These are phyloP conservation scores for Eristalis intricaria DNA, from an alignment of 2,888 invertebrate genomes.

Conservation along the genomic window DNA sequence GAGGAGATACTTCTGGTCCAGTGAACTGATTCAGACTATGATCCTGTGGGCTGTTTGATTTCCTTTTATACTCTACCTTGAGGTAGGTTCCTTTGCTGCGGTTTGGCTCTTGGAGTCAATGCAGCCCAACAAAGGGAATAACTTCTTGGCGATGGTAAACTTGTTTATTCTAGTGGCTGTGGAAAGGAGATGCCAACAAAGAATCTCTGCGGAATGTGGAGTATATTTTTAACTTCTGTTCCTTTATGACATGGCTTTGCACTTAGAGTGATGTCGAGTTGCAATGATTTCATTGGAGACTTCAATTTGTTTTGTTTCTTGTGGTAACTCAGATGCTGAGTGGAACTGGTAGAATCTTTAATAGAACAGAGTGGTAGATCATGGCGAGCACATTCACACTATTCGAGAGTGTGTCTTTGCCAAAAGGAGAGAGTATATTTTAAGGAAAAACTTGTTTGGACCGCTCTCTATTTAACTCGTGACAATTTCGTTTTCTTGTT, in stretches of 20 bases:
- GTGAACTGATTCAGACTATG: constrained; percentile 42
- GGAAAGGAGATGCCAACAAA: constrained; percentile 25
- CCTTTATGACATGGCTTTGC: not conserved
- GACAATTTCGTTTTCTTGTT: too few species aligned
- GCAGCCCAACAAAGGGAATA: constrained; percentile 7
- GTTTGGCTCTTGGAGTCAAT: not conserved
- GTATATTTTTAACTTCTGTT: not conserved
- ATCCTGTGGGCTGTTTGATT: constrained; percentile 32
- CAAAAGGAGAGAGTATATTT: too few species aligned
- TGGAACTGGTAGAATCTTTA: too few species aligned
- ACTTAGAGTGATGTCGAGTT: not conserved
- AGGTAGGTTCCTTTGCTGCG: not conserved
- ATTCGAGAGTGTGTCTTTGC: too few species aligned
- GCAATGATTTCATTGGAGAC: not conserved
- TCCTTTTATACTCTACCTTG: constrained; percentile 38
- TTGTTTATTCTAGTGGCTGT: not conserved
- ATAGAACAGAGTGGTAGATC: too few species aligned
- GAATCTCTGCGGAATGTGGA: not conserved
- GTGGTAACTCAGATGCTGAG: too few species aligned
- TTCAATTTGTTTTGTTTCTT: too few species aligned
- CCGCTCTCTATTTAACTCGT: too few species aligned
- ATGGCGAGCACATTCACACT: too few species aligned
- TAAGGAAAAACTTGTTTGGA: too few species aligned
- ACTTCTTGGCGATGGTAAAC: constrained; percentile 8
- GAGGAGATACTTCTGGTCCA: constrained; percentile 42